Conservation (phyloP, 1,140 invertebrate species). For the Atta cephalotes region DNA sequence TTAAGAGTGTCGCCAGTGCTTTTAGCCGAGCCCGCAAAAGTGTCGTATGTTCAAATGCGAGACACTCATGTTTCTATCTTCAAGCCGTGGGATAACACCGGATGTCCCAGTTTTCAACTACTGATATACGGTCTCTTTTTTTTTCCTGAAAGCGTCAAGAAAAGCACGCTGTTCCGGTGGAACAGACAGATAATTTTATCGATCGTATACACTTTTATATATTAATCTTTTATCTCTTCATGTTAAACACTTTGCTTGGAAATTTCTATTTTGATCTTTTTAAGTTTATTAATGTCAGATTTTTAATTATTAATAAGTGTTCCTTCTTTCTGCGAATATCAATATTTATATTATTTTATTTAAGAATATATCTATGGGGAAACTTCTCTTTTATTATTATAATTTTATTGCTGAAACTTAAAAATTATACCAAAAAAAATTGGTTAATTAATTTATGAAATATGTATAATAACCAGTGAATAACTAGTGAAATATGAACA, state of each 20-base stretch:
- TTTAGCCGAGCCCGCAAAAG: conserved; percentile 16
- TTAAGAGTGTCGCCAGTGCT: conserved; percentile 10
- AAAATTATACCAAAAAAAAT: not conserved
- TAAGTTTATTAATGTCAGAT: conserved; percentile 1
- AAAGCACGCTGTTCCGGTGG: not conserved
- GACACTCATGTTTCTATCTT: not conserved
- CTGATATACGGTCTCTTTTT: conserved; percentile 26
- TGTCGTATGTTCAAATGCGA: not conserved
- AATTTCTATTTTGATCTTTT: conserved; percentile 20
- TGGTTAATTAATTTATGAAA: too few relatives aligned
- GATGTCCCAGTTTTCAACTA: conserved; percentile 41
- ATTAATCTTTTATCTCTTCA: not conserved
- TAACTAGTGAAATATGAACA: too few relatives aligned
- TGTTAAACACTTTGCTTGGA: not conserved
- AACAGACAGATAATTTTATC: conserved; percentile 31
- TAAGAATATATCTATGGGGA: not conserved
- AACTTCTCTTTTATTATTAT: not conserved
- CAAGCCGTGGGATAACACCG: conserved; percentile 15
- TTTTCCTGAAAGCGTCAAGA: not conserved
- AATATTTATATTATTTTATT: not conserved
- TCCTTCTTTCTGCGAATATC: not conserved
- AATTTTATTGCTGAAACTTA: not conserved
- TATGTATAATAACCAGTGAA: too few relatives aligned
- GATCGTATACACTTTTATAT: conserved; percentile 24
- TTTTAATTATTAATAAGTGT: not conserved